Percentiles rank a stretch among this genome's conserved stretches.
Conservation (phyloP, 2,797 vertebrate species). For the Tokudaia tokunoshimensis region DNA sequence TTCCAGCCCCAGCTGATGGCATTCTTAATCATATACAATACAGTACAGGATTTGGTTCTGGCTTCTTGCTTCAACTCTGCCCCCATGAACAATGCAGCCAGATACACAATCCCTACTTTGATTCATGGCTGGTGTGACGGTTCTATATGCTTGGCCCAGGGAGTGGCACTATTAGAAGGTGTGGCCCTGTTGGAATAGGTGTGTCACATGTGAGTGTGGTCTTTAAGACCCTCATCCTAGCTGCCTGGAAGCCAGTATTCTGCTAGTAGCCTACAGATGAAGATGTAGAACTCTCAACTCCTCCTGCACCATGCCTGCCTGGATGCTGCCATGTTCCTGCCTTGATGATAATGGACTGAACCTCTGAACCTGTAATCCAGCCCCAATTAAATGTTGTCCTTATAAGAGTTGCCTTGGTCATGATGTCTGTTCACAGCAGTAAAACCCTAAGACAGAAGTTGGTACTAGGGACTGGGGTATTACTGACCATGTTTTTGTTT, state of each 20-base stretch:
- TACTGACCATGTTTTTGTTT: too few species aligned
- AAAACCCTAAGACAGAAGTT: background rate
- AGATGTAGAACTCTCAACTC: background rate
- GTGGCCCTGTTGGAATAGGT: background rate
- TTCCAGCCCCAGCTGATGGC: fast-evolving
- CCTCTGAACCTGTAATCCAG: background rate
- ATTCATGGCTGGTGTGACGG: background rate
- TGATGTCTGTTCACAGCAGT: background rate
- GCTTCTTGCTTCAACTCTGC: background rate
- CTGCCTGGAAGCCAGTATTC: background rate
- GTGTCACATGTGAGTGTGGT: background rate
- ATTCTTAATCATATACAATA: background rate
- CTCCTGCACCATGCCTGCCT: background rate
- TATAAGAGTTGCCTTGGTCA: background rate
- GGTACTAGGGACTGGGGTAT: too few species aligned
- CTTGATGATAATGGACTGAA: background rate
- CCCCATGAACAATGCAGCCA: too few species aligned
- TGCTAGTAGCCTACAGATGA: background rate
- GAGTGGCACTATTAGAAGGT: background rate
- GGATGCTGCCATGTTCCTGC: background rate
- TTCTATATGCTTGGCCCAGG: background rate
- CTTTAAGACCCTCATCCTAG: background rate
- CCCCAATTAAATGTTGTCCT: background rate
- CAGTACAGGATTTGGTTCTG: background rate
- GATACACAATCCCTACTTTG: background rate